A percentile compares a stretch with the other conserved stretches of the same genome.
Conservation (phyloP, 2,888 invertebrate genomes). For the Hymenopus coronatus region DNA sequence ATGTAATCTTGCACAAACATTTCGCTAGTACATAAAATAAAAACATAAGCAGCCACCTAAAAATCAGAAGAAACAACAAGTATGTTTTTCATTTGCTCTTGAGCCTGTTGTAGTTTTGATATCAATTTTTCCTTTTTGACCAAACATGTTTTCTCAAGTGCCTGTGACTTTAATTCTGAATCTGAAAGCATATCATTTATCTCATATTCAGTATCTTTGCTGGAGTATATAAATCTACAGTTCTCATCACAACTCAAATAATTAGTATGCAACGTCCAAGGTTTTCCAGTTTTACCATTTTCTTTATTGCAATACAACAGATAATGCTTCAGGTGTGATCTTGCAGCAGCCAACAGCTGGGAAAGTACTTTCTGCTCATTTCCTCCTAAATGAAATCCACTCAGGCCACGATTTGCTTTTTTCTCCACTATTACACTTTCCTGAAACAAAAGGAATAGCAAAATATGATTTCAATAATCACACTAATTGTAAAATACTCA, state of each 20-base stretch:
- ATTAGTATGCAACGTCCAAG: neutral
- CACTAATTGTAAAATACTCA: no score
- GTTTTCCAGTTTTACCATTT: neutral
- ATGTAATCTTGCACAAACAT: no score
- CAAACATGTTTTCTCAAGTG: neutral
- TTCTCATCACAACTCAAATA: neutral
- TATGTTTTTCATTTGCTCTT: neutral
- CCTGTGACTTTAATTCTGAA: neutral
- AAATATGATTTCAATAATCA: no score
- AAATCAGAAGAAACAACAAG: neutral
- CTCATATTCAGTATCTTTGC: neutral
- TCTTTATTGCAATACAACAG: neutral
- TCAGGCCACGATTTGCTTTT: neutral
- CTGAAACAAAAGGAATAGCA: neutral
- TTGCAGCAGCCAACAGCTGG: neutral
- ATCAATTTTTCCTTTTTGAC: neutral
- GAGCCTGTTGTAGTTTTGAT: neutral
- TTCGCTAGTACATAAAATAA: neutral
- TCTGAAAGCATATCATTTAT: neutral
- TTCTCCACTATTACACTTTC: neutral
- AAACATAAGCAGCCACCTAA: neutral
- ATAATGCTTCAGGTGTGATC: neutral
- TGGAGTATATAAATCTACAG: neutral
- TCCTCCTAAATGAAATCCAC: neutral
- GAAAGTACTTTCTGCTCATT: neutral